Evolutionary conservation across 2,888 invertebrate species (phyloP), one percentile per base, ranked within the genome.

Genomic region (Hypsopygia costalis): DNA sequence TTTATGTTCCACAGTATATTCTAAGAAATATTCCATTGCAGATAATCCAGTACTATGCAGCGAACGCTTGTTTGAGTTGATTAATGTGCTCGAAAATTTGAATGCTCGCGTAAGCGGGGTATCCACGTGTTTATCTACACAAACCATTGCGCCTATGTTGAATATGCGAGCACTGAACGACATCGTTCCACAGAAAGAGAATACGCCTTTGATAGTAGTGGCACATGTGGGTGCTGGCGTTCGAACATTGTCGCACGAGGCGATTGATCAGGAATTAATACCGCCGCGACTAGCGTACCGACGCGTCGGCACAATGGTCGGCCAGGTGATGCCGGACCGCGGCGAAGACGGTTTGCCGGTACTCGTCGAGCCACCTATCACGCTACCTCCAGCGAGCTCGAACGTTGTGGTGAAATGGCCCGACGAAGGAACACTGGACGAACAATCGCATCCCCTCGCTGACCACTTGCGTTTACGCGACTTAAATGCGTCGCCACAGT

Each of bases 21-120:
- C 36, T 29, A 11, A 28, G 41, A 34, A 39, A 30, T 39, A 31
- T 47, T 43, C 31, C 28, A 27, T 90, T 89, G 0, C 89, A 95
- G 95, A 94, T 69, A 95, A 95, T 80, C 95, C 95, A 36, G 93
- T 95, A 43, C 80, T 95, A 51, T 95, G 95, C 70, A 94, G 94
- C 68, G 92, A 93, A 40, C 91, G 91, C 6, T 77, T 94, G 42
- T 92, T 92, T 50, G 94, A 94, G 73, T 85, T 95, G 51, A 91
- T 92, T 51, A 91, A 92, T 0, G 89, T 92, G 41, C 90, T 95
- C 81, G 93, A 93, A 64, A 92, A 90, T 22, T 90, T 94, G 64
- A 93, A 94, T 62, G 93, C 94, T 1, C 92, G 93, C 44, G 90
- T 95, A 36, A 92, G 92, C 46, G 94, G 94, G 6, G 90, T 91